Conservation (phyloP, 2,113 vertebrate species). For the Passer domesticus region DNA sequence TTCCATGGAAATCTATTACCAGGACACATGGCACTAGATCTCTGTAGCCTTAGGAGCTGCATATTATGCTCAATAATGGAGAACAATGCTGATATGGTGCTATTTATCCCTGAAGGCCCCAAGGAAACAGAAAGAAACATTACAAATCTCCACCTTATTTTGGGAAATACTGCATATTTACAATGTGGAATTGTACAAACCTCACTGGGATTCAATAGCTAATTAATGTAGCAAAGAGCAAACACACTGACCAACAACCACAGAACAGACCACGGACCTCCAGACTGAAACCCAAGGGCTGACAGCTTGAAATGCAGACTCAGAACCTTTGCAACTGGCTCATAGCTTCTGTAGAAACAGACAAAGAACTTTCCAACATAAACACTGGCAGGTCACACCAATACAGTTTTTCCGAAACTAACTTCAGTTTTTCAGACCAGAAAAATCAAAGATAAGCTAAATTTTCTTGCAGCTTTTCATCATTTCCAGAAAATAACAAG, state of each 20-base stretch:
- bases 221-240: not conserved
- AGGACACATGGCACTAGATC: not conserved
- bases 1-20: not conserved
- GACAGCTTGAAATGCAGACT: not conserved
- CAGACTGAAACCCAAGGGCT: not conserved
- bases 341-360: not conserved
- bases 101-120: not conserved
- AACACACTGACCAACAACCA: not conserved
- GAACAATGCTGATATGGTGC: not conserved
- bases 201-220: not conserved
- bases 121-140: not conserved
- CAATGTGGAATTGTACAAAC: not conserved
- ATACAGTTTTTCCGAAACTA: not conserved
- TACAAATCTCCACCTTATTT: not conserved
- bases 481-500: not conserved
- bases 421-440: not conserved
- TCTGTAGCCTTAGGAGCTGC: not conserved
- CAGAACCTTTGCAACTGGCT: not conserved
- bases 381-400: not conserved
- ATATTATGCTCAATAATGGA: not conserved
- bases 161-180: not conserved
- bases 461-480: not conserved
- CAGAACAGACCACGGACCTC: not conserved
- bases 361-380: not conserved
- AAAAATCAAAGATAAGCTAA: not conserved